Base-by-base conservation (phyloP, 2,797 vertebrate species). In the Dermochelys coriacea region DNA sequence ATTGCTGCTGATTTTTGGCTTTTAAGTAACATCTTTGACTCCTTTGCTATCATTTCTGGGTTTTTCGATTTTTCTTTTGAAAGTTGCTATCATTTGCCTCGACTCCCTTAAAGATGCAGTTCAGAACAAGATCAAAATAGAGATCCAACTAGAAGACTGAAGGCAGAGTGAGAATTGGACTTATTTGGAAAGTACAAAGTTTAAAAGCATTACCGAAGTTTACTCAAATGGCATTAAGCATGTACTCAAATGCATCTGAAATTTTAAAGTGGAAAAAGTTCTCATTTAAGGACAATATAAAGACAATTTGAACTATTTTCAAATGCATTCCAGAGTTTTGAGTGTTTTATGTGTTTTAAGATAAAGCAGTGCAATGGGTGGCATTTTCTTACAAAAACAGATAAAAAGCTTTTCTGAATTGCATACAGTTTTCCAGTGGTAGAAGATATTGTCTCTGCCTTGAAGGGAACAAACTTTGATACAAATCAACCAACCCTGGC, bases 231-330 rank as follows among this genome's bases (percentile, higher is more conserved):
- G 25, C 27, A 92, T 1, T 57, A 54, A 82, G 47, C 0, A 16
- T 37, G 8, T 49, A 91, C 47, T 74, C 78, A 93, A 91, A 91
- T 18, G 31, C 54, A 61, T 87, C 5, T 87, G 6, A 25, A 86
- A n/a, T 55, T 93, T 88, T 61, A 91, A 2, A 50, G 64, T 8
- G 7, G 61, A 12, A 95, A 84, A 1, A 77, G 5, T 18, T 78
- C 41, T 18, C 59, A 82, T 83, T 82, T 52, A 84, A 92, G 49
- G 45, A 64, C 12, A 84, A 27, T 12, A 78, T 16, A 50, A 31
- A 85, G 54, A 16, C 47, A 71, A 52, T 23, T 51, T 78, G 29
- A 85, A 15, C 37, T 52, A 87, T 41, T 94, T 90, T 45, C 45
- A 68, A 86, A 84, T 50, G 80, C 1, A 83, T 5, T 49, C 21